Base-by-base conservation (phyloP, 2,888 invertebrate species). In the Julus scandinavius region DNA sequence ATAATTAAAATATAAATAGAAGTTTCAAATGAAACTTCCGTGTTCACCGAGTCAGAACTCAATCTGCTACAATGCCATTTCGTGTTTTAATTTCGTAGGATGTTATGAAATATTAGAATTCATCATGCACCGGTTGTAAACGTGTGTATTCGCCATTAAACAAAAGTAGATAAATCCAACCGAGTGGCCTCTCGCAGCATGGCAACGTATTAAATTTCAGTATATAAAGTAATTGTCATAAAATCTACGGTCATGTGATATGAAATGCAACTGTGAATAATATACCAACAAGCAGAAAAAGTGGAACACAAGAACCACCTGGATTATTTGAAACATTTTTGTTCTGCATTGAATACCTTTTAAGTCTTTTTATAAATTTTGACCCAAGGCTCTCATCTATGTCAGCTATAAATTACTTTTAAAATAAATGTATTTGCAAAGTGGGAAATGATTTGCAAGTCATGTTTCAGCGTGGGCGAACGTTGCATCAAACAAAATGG, bases 21-120 rank as follows among this genome's bases (percentile, higher is more conserved):
- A 72, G 29, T 72, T 72, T 72, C 58, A 72, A 72, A 72, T 72
- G 29, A 72, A 29, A 72, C 72, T 72, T 72, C 72, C 72, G 72
- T 29, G 72, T 72, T 72, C 20, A 29, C 9, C 50, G 50, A 72
- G 6, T 9, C 1, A 9, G 29, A 5, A 20, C 72, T 29, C 29
- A 3, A 29, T 29, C n/a, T 20, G 9, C 72, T n/a, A 9, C 72
- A 72, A 72, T 72, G 11, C 58, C 11, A 72, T n/a, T n/a, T 72
- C 72, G 72, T 72, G 13, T 72, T 50, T 63, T 63, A 63, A 63
- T 20, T 72, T n/a, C 29, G 72, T 11, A 72, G 29, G 72, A 29
- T 72, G 29, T 72, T 72, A 72, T 72, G 72, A 72, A 72, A 72
- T 72, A 72, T 50, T 50, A 4, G 50, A 7, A 9, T 50, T 3